A percentile compares a stretch with the other conserved stretches of the same genome.
These are phyloP conservation scores for Hippocampus mohnikei DNA, from an alignment of 2,113 vertebrate genomes.

Conservation along the genomic window DNA sequence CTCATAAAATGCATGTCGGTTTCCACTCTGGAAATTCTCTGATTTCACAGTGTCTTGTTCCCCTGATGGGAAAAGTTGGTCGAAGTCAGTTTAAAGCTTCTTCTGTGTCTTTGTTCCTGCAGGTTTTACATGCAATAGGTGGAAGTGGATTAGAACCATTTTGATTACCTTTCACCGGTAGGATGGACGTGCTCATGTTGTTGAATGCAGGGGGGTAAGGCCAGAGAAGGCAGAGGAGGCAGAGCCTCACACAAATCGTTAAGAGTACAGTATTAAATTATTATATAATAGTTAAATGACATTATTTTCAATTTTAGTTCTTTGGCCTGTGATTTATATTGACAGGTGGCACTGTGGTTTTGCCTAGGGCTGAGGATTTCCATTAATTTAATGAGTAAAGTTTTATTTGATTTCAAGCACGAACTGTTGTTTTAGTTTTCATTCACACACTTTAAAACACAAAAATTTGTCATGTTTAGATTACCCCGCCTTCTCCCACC, in stretches of 20 bases:
- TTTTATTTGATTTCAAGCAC: too few relatives aligned
- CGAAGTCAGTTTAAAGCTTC: slow-evolving; percentile 17
- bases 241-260: too few relatives aligned
- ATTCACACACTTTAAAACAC: too few relatives aligned
- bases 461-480: too few relatives aligned
- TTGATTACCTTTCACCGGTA: slow-evolving; percentile 13
- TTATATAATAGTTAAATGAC: not conserved
- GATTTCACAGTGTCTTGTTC: slow-evolving; percentile 29
- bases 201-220: too few relatives aligned
- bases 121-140: slow-evolving; percentile 16
- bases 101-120: not conserved
- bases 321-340: not conserved
- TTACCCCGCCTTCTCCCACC: too few relatives aligned
- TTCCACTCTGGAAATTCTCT: slow-evolving; percentile 10
- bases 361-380: too few relatives aligned
- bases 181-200: not conserved
- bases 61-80: slow-evolving; percentile 45
- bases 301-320: not conserved
- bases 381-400: too few relatives aligned
- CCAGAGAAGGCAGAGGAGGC: not conserved
- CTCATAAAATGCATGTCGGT: not conserved
- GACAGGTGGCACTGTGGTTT: too few relatives aligned
- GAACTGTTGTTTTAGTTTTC: too few relatives aligned
- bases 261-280: too few relatives aligned
- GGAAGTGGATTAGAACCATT: slow-evolving; percentile 15